Conservation (phyloP, 2,113 vertebrate genomes). For the Tachysurus fulvidraco region DNA sequence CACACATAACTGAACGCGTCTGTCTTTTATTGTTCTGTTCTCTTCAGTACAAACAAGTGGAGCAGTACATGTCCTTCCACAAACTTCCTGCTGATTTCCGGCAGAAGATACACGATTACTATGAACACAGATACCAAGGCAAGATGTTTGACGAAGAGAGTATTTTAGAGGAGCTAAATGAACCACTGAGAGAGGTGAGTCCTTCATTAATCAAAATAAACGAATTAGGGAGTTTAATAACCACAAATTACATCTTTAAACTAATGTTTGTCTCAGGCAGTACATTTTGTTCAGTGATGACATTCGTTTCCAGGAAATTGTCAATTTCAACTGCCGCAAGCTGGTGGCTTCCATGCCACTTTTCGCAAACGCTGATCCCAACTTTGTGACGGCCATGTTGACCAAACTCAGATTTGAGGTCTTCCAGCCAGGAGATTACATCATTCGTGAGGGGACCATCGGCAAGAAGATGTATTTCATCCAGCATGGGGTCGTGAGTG, state of each 20-base stretch:
- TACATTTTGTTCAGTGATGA: neutral
- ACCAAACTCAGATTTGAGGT: conserved; percentile 97
- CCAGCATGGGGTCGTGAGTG: conserved; percentile 87
- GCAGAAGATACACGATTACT: conserved; percentile 97
- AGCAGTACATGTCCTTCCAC: conserved; percentile 99
- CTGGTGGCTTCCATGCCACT: conserved; percentile 97
- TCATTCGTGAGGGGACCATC: conserved; percentile 92
- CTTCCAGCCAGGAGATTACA: conserved; percentile 92
- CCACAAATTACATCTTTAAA: neutral
- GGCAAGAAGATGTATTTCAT: conserved; percentile 99
- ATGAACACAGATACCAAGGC: conserved; percentile 96
- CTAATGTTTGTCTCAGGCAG: neutral
- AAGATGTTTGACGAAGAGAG: conserved; percentile 99
- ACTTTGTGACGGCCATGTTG: conserved; percentile 96
- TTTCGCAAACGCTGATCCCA: conserved; percentile 96
- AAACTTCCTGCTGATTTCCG: conserved; percentile 94
- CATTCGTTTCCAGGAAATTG: conserved; percentile 79
- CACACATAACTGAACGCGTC: neutral
- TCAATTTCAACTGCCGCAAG: conserved; percentile 98
- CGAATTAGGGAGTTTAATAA: neutral
- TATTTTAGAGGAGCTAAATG: conserved; percentile 93
- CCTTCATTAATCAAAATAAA: neutral
- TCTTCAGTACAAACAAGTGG: conserved; percentile 94
- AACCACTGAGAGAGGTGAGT: conserved; percentile 88
- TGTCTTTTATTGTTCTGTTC: conserved; percentile 19